Percentiles rank a stretch among this genome's conserved stretches.
Conservation (phyloP, 2,797 vertebrate species). For the Lutjanus argentimaculatus region DNA sequence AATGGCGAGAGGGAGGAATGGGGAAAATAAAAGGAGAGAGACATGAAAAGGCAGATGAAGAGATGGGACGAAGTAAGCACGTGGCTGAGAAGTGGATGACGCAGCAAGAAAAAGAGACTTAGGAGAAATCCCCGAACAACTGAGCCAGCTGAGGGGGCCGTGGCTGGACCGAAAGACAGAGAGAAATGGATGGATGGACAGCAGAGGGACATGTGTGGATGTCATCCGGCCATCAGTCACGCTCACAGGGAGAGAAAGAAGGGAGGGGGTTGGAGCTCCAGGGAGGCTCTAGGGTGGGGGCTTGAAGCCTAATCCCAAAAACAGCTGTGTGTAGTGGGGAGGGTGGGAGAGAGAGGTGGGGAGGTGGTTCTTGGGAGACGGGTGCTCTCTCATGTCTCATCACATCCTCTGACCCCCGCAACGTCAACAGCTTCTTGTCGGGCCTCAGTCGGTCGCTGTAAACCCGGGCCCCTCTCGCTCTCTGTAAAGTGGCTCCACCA, state of each 20-base stretch:
- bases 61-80: slow-evolving; percentile 40
- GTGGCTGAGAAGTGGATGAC: slow-evolving; percentile 66
- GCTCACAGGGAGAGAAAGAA: slow-evolving; percentile 53
- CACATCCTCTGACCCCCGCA: slow-evolving; percentile 78
- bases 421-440: slow-evolving; percentile 64
- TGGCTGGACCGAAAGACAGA: slow-evolving; percentile 50
- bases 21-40: slow-evolving; percentile 29
- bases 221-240: slow-evolving; percentile 85
- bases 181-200: slow-evolving; percentile 55
- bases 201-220: slow-evolving; percentile 83
- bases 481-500: slow-evolving; percentile 16
- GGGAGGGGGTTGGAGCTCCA: slow-evolving; percentile 44
- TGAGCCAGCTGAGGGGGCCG: slow-evolving; percentile 69
- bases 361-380: slow-evolving; percentile 63
- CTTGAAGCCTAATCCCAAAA: slow-evolving; percentile 84
- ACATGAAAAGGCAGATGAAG: slow-evolving; percentile 30
- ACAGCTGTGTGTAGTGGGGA: slow-evolving; percentile 81
- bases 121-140: slow-evolving; percentile 66
- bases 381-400: slow-evolving; percentile 75
- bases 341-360: slow-evolving; percentile 11
- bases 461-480: neutral
- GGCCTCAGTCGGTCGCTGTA: slow-evolving; percentile 48
- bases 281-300: slow-evolving; percentile 66
- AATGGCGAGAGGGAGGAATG: neutral
- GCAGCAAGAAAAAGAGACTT: slow-evolving; percentile 63